Percentiles rank a stretch among this genome's conserved stretches.
phyloP scores from a whole-genome alignment of 2,797 vertebrate species.

The Eulemur rubriventer region DNA sequence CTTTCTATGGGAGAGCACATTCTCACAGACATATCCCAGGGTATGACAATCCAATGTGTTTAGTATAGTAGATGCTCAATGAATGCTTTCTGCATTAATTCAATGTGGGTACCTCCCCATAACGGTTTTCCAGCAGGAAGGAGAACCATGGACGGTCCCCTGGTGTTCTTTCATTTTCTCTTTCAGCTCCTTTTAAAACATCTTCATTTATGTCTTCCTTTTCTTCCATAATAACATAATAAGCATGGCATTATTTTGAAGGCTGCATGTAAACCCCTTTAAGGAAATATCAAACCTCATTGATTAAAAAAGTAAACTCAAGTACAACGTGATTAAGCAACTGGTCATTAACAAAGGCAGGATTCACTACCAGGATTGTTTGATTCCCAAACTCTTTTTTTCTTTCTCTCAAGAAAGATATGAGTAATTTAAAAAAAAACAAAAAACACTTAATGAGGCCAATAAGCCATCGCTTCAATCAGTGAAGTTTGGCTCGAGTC shows the following conservation, averaged over 20 bases:
- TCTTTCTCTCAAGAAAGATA: background rate
- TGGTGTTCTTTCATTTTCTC: background rate
- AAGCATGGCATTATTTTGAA: background rate
- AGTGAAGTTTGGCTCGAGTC: background rate
- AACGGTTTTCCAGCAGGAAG: background rate
- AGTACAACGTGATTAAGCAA: background rate
- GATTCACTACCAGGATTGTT: background rate
- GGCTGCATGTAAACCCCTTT: background rate
- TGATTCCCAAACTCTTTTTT: background rate
- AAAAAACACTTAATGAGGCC: background rate
- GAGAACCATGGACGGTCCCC: fast-evolving
- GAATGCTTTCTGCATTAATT: background rate
- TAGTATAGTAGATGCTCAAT: background rate
- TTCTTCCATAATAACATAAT: background rate
- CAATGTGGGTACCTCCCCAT: background rate
- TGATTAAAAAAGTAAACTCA: background rate
- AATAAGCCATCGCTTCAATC: background rate
- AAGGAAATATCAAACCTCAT: background rate
- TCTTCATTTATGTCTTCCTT: background rate
- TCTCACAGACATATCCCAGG: background rate
- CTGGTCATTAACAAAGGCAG: background rate
- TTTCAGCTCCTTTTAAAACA: background rate
- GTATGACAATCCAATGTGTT: background rate
- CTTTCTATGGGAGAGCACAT: background rate
- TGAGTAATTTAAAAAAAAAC: background rate